Base-by-base conservation (phyloP, 1,140 invertebrate species). In the Drosophila setifemur region DNA sequence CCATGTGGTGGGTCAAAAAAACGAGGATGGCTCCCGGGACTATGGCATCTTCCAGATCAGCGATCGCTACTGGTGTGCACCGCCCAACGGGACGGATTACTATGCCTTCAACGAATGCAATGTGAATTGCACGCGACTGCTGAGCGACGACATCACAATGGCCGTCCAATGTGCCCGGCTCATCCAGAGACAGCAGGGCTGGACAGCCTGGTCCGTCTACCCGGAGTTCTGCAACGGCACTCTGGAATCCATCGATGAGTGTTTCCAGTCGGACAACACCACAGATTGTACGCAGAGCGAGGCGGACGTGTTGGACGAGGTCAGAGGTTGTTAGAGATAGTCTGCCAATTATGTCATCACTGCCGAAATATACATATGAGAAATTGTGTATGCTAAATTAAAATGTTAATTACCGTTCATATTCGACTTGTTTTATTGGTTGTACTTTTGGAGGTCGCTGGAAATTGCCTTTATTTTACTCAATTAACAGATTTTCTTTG, bases 181-280 rank as follows among this genome's bases (percentile, higher is more conserved):
- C 12, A 88, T 90, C 49, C 72, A 43, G 19, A 69, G 31, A 12
- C 78, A 85, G 4, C 89, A 92, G 92, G 95, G 95, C 7, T 95
- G 94, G 90, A 91, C 92, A 3, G 95, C 95, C 7, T 95, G 95
- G 95, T 92, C 92, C 0, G 94, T 94, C 0, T 95, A 94, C 63
- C 88, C 68, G 4, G 72, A 81, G 9, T 91, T 91, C 58, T 93
- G 93, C 50, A 88, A 88, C 43, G 57, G 67, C 2, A 88, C 87
- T 9, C 43, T 88, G 3, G 50, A 50, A 1, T 61, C 60, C 12
- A 60, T 79, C 9, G 75, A 88, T 5, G 40, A 73, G 42, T 89
- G 88, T 37, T 89, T 89, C 48, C 60, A 71, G 28, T 28, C 70
- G 18, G 23, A 12, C 29, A 66, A 66, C 7, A 8, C 26, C n/a